A percentile compares a stretch with the other conserved stretches of the same genome.
Evolutionary conservation across 1,140 invertebrate genomes (phyloP).

Genomic region (Drosophila oshimai): DNA sequence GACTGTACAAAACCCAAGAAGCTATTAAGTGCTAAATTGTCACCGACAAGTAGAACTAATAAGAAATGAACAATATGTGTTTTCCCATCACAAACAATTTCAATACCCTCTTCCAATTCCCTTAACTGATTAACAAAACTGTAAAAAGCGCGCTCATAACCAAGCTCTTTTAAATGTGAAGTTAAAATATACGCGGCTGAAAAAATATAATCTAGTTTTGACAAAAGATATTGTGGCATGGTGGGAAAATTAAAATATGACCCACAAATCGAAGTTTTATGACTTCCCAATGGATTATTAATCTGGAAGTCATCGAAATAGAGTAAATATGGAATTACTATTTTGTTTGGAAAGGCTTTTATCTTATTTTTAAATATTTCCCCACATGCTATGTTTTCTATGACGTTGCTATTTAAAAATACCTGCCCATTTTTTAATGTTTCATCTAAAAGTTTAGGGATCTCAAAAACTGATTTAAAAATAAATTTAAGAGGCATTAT

Average conservation of each 20-base stretch:
- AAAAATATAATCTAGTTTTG: background rate
- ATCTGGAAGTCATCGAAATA: background rate
- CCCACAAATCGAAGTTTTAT: background rate
- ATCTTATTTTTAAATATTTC: no score
- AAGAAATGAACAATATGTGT: no score
- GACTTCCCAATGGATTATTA: background rate
- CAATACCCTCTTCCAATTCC: background rate
- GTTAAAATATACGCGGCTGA: background rate
- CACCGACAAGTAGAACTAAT: no score
- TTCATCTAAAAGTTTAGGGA: background rate
- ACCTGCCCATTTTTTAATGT: no score
- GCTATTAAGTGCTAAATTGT: no score
- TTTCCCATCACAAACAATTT: no score
- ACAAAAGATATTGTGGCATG: background rate
- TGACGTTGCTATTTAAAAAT: no score
- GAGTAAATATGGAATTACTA: background rate
- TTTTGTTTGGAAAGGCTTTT: no score
- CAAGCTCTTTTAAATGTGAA: background rate
- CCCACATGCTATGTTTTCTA: no score
- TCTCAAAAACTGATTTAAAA: background rate
- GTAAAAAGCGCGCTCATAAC: background rate
- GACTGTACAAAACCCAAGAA: no score
- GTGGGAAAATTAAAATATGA: background rate
- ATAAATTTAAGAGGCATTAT: background rate
- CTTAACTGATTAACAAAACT: background rate